Conservation (phyloP, 2,888 invertebrate genomes). For the Calliphora vomitoria region DNA sequence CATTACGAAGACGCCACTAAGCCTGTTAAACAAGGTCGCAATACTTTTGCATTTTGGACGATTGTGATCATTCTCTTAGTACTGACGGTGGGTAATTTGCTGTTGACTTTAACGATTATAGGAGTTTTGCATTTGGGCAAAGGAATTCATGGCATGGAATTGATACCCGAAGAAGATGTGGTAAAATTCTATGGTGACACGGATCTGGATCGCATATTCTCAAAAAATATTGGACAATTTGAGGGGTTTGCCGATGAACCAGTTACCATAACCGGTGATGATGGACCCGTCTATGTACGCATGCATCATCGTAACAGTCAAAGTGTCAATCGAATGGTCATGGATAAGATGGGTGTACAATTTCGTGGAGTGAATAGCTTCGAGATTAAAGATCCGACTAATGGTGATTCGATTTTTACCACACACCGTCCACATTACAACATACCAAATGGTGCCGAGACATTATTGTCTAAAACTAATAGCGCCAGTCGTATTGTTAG, state of each 20-base stretch:
- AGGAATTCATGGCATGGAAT: constrained; percentile 94
- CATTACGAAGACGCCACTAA: neutral
- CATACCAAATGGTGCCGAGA: constrained; percentile 88
- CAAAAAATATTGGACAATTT: constrained; percentile 89
- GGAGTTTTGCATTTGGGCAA: constrained; percentile 92
- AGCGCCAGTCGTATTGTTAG: constrained; percentile 91
- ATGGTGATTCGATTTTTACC: constrained; percentile 89
- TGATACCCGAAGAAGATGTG: constrained; percentile 89
- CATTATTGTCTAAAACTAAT: constrained; percentile 88
- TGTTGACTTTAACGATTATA: constrained; percentile 92
- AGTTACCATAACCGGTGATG: constrained; percentile 84
- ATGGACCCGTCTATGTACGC: constrained; percentile 80
- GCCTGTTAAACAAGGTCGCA: constrained; percentile 78
- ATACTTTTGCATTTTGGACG: constrained; percentile 91
- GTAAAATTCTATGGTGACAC: constrained; percentile 92
- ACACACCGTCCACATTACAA: constrained; percentile 90
- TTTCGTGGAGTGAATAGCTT: constrained; percentile 89
- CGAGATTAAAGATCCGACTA: constrained; percentile 88
- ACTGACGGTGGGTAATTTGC: constrained; percentile 91
- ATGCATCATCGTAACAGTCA: constrained; percentile 84
- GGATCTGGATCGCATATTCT: constrained; percentile 90
- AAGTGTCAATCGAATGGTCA: constrained; percentile 84
- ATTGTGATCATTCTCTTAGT: constrained; percentile 89
- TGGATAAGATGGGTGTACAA: constrained; percentile 89
- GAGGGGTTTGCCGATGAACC: constrained; percentile 87